These are phyloP conservation scores for Nephrotoma flavescens DNA, from an alignment of 2,888 invertebrate genomes.

Conservation along the genomic window DNA sequence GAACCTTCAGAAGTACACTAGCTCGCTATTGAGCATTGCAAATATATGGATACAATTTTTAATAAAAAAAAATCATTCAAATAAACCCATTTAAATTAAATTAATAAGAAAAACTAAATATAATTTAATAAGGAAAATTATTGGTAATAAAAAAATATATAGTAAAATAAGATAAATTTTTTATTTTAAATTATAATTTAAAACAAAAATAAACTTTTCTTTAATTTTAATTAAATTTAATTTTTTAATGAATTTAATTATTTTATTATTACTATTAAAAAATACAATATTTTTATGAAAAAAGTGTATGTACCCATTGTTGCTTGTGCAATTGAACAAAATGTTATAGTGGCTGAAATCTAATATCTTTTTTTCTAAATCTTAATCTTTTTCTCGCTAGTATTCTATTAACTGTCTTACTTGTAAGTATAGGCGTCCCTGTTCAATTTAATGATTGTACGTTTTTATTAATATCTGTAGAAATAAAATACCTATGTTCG, in stretches of 20 bases:
- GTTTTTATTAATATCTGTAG: neutral
- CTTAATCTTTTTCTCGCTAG: neutral
- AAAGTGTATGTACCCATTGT: neutral
- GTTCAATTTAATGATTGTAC: no score
- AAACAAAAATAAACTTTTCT: neutral
- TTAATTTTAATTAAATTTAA: neutral
- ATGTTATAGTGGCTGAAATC: neutral
- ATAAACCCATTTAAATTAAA: neutral
- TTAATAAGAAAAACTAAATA: neutral
- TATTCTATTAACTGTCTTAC: no score
- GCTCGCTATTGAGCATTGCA: constrained; percentile 11
- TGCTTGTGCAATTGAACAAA: neutral
- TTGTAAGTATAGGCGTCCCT: no score
- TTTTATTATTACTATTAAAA: neutral
- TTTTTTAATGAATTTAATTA: neutral
- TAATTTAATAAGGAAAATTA: neutral
- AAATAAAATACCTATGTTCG: neutral
- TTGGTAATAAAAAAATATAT: neutral
- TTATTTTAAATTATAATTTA: neutral
- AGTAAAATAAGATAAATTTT: neutral
- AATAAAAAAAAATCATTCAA: neutral
- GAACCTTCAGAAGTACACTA: constrained; percentile 76
- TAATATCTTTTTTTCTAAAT: neutral
- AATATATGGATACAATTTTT: neutral
- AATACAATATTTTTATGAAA: neutral